phyloP scores from a whole-genome alignment of 2,113 vertebrate species.

The Cebus imitator region DNA sequence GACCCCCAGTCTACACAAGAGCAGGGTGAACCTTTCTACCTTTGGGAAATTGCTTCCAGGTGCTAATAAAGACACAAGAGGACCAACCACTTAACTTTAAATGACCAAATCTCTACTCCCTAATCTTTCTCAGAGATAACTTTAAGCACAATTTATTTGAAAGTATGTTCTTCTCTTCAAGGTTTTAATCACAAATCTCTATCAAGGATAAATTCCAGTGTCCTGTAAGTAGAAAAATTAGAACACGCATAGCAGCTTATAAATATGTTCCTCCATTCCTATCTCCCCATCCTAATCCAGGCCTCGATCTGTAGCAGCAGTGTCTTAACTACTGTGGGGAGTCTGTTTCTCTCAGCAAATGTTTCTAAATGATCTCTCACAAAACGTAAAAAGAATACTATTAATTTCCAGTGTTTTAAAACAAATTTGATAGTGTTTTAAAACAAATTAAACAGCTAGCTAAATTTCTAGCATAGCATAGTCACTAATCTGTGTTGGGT shows the following conservation, averaged over 20 bases:
- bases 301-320: neutral
- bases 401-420: neutral
- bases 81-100: neutral
- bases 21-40: neutral
- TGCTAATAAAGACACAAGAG: neutral
- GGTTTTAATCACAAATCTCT: neutral
- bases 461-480: neutral
- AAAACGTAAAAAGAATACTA: neutral
- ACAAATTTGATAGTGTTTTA: neutral
- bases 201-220: neutral
- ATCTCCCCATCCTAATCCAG: neutral
- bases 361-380: neutral
- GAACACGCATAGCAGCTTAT: neutral
- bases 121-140: neutral
- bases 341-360: neutral
- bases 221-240: neutral
- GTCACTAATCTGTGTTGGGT: neutral
- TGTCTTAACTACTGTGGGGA: neutral
- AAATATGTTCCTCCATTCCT: neutral
- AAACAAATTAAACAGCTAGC: neutral
- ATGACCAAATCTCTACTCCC: neutral
- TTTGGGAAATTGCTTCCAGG: neutral
- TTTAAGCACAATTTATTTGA: constrained; percentile 12
- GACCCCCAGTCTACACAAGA: neutral
- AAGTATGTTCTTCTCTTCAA: neutral